A percentile compares a stretch with the other conserved stretches of the same genome.
phyloP scores from a whole-genome alignment of 2,797 vertebrate species.

The Amniataba percoides region DNA sequence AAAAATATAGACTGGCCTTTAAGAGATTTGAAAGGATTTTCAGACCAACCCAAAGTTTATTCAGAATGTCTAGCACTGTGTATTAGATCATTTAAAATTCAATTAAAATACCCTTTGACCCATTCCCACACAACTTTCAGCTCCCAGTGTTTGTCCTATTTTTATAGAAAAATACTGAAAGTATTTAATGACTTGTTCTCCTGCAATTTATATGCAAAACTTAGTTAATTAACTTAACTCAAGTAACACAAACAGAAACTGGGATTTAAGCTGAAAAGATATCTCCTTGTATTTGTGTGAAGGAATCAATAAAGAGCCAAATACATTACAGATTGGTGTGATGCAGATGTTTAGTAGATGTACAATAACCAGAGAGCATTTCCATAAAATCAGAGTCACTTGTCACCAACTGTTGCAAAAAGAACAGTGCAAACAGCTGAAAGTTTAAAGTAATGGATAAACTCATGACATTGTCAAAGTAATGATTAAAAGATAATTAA shows the following conservation, averaged over 20 bases:
- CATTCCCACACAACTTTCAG: slow-evolving; percentile 15
- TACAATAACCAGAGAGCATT: neutral
- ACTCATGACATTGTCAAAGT: too few relatives aligned
- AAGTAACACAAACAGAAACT: neutral
- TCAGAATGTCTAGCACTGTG: slow-evolving; percentile 25
- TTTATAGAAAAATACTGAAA: slow-evolving; percentile 9
- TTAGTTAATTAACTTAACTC: neutral
- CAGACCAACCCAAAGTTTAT: slow-evolving; percentile 27
- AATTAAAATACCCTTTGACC: slow-evolving; percentile 25
- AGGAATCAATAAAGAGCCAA: neutral
- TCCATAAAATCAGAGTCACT: neutral
- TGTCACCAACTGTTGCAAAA: too few relatives aligned
- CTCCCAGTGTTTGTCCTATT: too few relatives aligned
- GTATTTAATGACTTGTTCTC: neutral
- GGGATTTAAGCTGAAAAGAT: neutral
- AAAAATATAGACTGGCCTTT: slow-evolving; percentile 24
- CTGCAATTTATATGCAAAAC: neutral
- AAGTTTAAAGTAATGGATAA: too few relatives aligned
- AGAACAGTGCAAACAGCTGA: too few relatives aligned
- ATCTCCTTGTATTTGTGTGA: neutral
- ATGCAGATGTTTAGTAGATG: neutral
- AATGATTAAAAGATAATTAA: too few relatives aligned
- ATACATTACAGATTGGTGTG: neutral
- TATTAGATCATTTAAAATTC: slow-evolving; percentile 49
- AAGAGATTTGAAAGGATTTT: slow-evolving; percentile 45